These are phyloP conservation scores for Drosophila acutilabella DNA, from an alignment of 2,888 invertebrate genomes.

Conservation along the genomic window DNA sequence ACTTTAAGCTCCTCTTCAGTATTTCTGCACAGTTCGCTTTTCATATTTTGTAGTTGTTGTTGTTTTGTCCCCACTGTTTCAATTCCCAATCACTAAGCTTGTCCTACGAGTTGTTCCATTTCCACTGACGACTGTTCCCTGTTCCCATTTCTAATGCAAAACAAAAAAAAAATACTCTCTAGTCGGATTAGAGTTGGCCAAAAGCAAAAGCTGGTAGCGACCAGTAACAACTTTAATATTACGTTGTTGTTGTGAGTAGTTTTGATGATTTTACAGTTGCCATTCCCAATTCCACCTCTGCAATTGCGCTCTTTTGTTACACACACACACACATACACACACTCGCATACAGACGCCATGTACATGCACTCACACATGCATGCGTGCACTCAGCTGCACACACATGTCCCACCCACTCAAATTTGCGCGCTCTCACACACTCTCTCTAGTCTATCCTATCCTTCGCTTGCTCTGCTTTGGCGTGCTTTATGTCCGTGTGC, in stretches of 20 bases:
- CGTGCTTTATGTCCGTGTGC: constrained; percentile 60
- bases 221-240: constrained; percentile 42
- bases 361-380: constrained; percentile 18
- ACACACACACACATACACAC: constrained; percentile 29
- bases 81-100: constrained; percentile 27
- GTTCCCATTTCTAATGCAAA: constrained; percentile 31
- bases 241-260: constrained; percentile 36
- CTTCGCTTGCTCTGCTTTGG: constrained; percentile 4
- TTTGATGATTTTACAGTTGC: constrained; percentile 57
- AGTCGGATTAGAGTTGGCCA: constrained; percentile 50
- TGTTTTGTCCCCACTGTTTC: constrained; percentile 11
- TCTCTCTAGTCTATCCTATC: not conserved
- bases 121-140: constrained; percentile 15
- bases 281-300: constrained; percentile 11
- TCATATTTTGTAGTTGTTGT: too few species aligned
- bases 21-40: not conserved
- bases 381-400: constrained; percentile 2
- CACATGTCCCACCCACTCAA: constrained; percentile 21
- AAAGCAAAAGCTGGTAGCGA: constrained; percentile 49
- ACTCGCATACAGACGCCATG: constrained; percentile 20
- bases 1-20: constrained; percentile 12
- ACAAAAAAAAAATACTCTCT: constrained; percentile 10
- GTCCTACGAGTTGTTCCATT: constrained; percentile 11
- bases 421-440: constrained; percentile 13
- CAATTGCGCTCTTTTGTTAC: constrained; percentile 37